Percentiles rank a stretch among this genome's conserved stretches.
phyloP scores from a whole-genome alignment of 2,888 invertebrate genomes.

The Epirrhoe alternata region DNA sequence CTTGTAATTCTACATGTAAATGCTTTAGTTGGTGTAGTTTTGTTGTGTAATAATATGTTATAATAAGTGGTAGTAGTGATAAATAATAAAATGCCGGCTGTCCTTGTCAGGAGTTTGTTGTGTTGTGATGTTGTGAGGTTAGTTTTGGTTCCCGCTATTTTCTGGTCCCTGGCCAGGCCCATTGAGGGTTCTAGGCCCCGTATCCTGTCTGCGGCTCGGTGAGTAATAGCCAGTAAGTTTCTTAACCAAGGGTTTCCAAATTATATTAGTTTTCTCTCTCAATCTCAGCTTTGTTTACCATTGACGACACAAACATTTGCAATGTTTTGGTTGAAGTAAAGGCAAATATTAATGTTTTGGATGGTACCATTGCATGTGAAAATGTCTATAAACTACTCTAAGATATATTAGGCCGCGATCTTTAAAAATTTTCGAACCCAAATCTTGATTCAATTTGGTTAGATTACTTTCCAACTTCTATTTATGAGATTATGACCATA shows the following conservation, averaged over 20 bases:
- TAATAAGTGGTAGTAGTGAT: slow-evolving; percentile 30
- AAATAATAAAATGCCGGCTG: slow-evolving; percentile 32
- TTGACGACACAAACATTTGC: slow-evolving; percentile 11
- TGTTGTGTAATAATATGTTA: slow-evolving; percentile 27
- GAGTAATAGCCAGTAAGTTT: slow-evolving; percentile 79
- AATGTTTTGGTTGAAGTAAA: slow-evolving; percentile 38
- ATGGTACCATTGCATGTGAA: slow-evolving; percentile 32
- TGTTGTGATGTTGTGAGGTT: slow-evolving; percentile 71
- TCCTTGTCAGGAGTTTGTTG: slow-evolving; percentile 52
- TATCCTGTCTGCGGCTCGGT: slow-evolving; percentile 74
- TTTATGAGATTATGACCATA: neutral
- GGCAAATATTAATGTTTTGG: slow-evolving; percentile 34
- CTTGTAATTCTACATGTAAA: slow-evolving; percentile 53
- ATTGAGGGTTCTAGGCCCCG: slow-evolving; percentile 42
- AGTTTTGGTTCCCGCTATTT: slow-evolving; percentile 81
- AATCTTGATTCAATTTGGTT: neutral
- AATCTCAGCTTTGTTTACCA: slow-evolving; percentile 39
- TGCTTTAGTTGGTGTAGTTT: slow-evolving; percentile 33
- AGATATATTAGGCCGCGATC: too few relatives aligned
- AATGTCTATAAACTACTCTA: slow-evolving; percentile 7
- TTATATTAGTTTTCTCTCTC: slow-evolving; percentile 28
- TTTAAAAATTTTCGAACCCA: neutral
- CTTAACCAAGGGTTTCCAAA: slow-evolving; percentile 67
- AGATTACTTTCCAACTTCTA: neutral
- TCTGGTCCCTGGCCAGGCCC: slow-evolving; percentile 49